These are phyloP conservation scores for Trachelus stipa DNA, from an alignment of 2,888 invertebrate species.

Conservation along the genomic window DNA sequence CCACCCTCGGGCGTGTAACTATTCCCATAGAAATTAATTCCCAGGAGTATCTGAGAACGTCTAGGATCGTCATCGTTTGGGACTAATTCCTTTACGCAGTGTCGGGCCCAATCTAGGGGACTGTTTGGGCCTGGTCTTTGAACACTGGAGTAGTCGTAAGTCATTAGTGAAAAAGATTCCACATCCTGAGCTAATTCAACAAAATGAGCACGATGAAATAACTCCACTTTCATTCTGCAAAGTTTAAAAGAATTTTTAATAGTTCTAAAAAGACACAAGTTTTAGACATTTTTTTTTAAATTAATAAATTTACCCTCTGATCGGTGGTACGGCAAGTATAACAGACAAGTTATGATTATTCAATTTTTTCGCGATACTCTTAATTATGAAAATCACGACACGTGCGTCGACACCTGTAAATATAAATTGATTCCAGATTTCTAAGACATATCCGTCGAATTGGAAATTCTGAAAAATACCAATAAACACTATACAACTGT, in stretches of 20 bases:
- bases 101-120: constrained; percentile 84
- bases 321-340: constrained; percentile 86
- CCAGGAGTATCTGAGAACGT: constrained; percentile 84
- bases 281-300: neutral
- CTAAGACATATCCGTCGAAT: constrained; percentile 91
- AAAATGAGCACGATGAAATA: constrained; percentile 82
- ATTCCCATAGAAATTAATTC: constrained; percentile 94
- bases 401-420: constrained; percentile 71
- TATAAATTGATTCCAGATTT: constrained; percentile 89
- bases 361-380: constrained; percentile 71
- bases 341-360: constrained; percentile 68
- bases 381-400: constrained; percentile 74
- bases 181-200: constrained; percentile 81
- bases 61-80: constrained; percentile 72
- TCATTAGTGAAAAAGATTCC: constrained; percentile 94
- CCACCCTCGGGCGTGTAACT: constrained; percentile 87
- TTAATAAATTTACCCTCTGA: constrained; percentile 67
- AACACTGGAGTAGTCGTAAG: constrained; percentile 90
- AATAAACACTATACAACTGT: constrained; percentile 11
- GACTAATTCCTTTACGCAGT: constrained; percentile 80
- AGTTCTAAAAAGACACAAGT: neutral
- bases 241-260: constrained; percentile 20
- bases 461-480: constrained; percentile 77
- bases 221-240: constrained; percentile 66
- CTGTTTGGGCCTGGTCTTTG: constrained; percentile 91